Conservation (phyloP, 2,113 vertebrate species). For the Onychostoma macrolepis region DNA sequence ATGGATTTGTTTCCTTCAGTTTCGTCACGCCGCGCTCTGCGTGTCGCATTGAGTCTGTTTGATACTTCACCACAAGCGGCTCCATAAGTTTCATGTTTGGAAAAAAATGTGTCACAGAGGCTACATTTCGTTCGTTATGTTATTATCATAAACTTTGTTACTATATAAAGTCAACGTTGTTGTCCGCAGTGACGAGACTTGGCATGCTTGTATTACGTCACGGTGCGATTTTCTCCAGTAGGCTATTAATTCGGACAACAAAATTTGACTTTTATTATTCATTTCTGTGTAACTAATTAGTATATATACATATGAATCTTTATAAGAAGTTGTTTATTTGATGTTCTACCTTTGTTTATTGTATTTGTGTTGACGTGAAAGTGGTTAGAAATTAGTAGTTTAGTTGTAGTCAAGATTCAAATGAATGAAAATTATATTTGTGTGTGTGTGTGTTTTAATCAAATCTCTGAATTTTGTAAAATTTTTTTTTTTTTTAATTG, state of each 20-base stretch:
- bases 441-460: neutral
- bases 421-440: neutral
- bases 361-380: neutral
- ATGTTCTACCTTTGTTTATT: neutral
- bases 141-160: neutral
- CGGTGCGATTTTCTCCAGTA: neutral
- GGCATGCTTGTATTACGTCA: neutral
- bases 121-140: neutral
- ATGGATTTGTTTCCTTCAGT: neutral
- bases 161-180: neutral
- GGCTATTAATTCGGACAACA: neutral
- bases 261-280: neutral
- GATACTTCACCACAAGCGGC: neutral
- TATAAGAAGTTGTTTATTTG: neutral
- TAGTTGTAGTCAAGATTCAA: neutral
- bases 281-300: neutral
- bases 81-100: neutral
- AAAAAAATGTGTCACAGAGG: neutral
- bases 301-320: neutral
- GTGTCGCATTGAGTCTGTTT: neutral
- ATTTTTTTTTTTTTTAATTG: neutral
- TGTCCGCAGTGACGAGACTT: neutral
- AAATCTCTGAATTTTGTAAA: neutral
- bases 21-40: neutral
- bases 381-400: neutral